Evolutionary conservation across 2,797 vertebrate species (phyloP), one percentile per base, ranked within the genome.

Genomic region (Poecilia gillii): DNA sequence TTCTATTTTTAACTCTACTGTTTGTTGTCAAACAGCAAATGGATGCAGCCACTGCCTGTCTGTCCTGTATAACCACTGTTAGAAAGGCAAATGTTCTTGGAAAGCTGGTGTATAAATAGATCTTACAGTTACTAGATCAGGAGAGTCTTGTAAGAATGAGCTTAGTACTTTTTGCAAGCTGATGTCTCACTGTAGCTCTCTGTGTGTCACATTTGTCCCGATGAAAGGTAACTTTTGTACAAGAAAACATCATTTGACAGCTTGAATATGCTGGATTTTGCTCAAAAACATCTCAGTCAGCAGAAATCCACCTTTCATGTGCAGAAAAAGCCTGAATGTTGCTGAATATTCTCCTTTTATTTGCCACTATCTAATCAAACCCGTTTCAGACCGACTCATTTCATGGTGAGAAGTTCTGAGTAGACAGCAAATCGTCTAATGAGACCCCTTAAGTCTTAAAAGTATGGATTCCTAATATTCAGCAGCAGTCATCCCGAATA

Each of bases 381-480:
- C 11, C 2, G 11, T 41, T 41, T 41, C 23, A 13, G 39, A 43
- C 23, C 25, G 20, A 25, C 64, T 43, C 36, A 25, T 68, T 68
- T 68, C 8, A 68, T 41, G 39, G 18, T 36, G 62, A 68, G 23
- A 25, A 41, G 64, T 68, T 68, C 4, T 68, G 9, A 68, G 39
- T 5, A 68, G 64, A 68, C 39, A 13, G 39, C 20, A 23, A 25
- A 66, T 39, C 1, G 33, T 66, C 62, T 66, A 68, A 41, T 68
- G 36, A 41, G 39, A 12, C 2, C 20, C 36, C 6, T 68, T 68
- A 68, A 12, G 62, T 66, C 31, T 66, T 31, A 66, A 36, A 7
- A 39, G 62, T 66, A 39, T 66, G 62, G 64, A 68, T 68, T 68
- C 20, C 64, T 68, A 13, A 41, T 68, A 68, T 41, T 68, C 39